Base-by-base conservation (phyloP, 2,113 vertebrate genomes). In the Forbesichthys agassizii region DNA sequence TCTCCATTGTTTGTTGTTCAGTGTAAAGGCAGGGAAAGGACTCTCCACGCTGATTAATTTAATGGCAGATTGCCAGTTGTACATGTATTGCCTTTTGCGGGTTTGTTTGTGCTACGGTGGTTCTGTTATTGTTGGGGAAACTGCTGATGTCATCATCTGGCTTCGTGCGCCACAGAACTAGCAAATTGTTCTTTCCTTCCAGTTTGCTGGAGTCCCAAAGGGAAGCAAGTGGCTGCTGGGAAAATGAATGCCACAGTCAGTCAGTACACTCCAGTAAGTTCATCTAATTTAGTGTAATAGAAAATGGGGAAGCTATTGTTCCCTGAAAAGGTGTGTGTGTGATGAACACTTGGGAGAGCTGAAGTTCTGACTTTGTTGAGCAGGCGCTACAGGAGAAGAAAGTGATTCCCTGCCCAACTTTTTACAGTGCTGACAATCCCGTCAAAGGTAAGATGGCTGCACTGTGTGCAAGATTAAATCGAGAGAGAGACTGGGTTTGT, bases 181-280 rank as follows among this genome's bases (percentile, higher is more conserved):
- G 27, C 49, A 57, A 58, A 42, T 53, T 47, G 36, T 7, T 48
- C 86, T 20, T 82, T 8, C 78, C 74, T 83, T 54, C 3, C 71
- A 99, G 98, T 99, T 71, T 96, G 96, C 84, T 99, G 98, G 98
- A 99, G 97, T 85, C 98, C 97, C 1, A 99, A 99, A 88, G 98
- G 98, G 61, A 99, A 99, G 83, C 98, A 99, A 46, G 90, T 99
- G 16, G 95, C 96, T 20, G 96, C 94, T 10, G 98, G 98, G 36
- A 98, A 95, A 42, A 92, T 95, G 86, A 92, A 99, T 42, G 96
- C 94, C 68, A 96, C 96, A 0, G 95, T 99, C 73, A 93, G 95
- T 57, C 98, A 99, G 51, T 98, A 96, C 53, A 94, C 98, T 47
- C 97, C 95, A 13, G 98, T 99, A 86, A 95, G 96, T 94, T 9